Percentiles rank a stretch among this genome's conserved stretches.
Evolutionary conservation across 1,140 invertebrate genomes (phyloP).

Genomic region (Onthophagus taurus): DNA sequence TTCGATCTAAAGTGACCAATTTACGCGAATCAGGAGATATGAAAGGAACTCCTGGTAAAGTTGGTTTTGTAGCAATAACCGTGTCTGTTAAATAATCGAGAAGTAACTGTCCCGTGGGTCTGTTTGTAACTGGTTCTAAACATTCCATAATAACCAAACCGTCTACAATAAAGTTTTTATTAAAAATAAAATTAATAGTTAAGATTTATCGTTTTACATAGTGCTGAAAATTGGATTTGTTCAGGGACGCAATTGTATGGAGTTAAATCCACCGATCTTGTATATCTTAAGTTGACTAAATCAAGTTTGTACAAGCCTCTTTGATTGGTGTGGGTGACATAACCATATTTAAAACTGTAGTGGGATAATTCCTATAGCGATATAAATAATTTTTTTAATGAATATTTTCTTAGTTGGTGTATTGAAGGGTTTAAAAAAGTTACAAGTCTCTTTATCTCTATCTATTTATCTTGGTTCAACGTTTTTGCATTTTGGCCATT

Average conservation of each 20-base stretch:
- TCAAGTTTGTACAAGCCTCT: conserved; percentile 68
- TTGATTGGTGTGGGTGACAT: conserved; percentile 67
- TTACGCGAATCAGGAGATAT: conserved; percentile 65
- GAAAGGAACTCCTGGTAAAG: conserved; percentile 54
- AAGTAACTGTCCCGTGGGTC: conserved; percentile 58
- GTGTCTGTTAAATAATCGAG: conserved; percentile 70
- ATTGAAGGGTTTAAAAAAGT: neutral
- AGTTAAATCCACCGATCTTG: conserved; percentile 62
- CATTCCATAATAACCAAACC: conserved; percentile 67
- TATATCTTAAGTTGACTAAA: conserved; percentile 64
- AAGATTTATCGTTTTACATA: conserved; percentile 48
- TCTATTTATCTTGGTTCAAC: too few species aligned
- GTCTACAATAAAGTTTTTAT: conserved; percentile 47
- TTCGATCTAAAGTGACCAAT: conserved; percentile 57
- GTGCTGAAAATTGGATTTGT: conserved; percentile 59
- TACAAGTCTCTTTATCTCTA: too few species aligned
- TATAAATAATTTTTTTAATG: conserved; percentile 2
- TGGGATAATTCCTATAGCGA: conserved; percentile 47
- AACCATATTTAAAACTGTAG: conserved; percentile 63
- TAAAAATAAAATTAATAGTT: neutral
- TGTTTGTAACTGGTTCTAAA: conserved; percentile 52
- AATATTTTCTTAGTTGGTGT: neutral
- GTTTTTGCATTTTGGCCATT: too few species aligned
- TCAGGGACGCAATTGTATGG: conserved; percentile 68
- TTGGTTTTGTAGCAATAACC: conserved; percentile 54